Evolutionary conservation across 2,113 vertebrate species (phyloP).

Genomic region (Falcunculus frontatus): DNA sequence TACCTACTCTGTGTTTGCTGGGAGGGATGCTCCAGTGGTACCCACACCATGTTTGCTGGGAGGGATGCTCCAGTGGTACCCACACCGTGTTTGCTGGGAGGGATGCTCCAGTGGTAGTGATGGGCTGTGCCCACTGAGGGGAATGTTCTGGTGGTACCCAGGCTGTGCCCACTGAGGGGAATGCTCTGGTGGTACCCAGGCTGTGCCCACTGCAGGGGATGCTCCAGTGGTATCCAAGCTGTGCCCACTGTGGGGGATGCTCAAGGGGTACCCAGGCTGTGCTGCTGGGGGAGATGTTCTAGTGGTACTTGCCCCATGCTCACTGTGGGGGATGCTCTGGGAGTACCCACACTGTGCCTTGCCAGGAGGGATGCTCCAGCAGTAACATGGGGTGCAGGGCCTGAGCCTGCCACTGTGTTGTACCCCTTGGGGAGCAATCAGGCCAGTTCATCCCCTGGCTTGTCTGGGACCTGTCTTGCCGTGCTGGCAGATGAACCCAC

Average conservation of each 20-base stretch:
- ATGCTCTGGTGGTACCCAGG: background rate
- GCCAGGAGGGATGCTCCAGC: background rate
- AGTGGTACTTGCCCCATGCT: background rate
- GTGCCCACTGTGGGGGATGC: background rate
- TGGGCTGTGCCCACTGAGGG: too few relatives aligned
- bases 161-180: fast-evolving
- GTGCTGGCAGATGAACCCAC: background rate
- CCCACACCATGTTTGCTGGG: too few relatives aligned
- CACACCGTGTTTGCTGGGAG: background rate
- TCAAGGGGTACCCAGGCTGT: background rate
- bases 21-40: background rate
- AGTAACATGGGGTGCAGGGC: background rate
- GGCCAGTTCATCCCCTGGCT: background rate
- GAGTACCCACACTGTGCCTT: background rate
- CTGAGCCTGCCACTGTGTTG: background rate
- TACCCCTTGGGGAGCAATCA: background rate
- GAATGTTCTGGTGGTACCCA: too few relatives aligned
- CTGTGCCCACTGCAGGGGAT: background rate
- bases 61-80: background rate
- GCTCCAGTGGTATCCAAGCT: background rate
- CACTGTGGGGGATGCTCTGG: background rate
- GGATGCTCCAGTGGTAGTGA: background rate
- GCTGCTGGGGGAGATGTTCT: background rate
- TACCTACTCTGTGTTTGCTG: background rate
- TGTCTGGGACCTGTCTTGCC: background rate